phyloP scores from a whole-genome alignment of 2,797 vertebrate genomes.

The Erpetoichthys calabaricus region DNA sequence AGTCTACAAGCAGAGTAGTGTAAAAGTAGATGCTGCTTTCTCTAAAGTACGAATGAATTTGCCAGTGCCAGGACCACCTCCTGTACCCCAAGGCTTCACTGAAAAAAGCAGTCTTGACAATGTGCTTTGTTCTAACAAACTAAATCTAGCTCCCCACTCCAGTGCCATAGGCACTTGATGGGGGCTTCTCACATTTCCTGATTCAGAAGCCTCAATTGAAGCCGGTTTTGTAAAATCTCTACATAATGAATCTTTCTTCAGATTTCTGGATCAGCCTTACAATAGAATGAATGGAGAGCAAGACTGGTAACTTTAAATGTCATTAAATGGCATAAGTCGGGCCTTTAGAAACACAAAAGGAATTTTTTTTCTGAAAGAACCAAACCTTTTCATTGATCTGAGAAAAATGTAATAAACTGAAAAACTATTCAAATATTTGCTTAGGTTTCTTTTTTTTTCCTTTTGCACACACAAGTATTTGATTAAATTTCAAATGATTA shows the following conservation, averaged over 20 bases:
- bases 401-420: too few species aligned
- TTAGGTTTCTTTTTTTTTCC: too few species aligned
- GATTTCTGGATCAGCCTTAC: not conserved
- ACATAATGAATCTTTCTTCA: constrained; percentile 15
- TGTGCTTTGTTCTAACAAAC: constrained; percentile 9
- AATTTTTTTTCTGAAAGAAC: not conserved
- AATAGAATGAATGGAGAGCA: not conserved
- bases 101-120: constrained; percentile 15
- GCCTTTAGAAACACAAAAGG: not conserved
- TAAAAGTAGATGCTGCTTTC: constrained; percentile 4
- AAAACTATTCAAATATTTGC: too few species aligned
- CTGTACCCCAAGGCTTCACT: constrained; percentile 6
- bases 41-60: not conserved
- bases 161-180: constrained; percentile 1
- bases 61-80: constrained; percentile 1
- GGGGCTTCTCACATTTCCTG: constrained; percentile 11
- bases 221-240: constrained; percentile 9
- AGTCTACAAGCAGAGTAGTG: constrained; percentile 8
- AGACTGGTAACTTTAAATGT: not conserved
- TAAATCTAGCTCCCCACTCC: constrained; percentile 9
- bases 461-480: too few species aligned
- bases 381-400: too few species aligned
- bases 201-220: constrained; percentile 16
- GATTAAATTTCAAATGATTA: too few species aligned
- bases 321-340: constrained; percentile 1